Percentiles rank a stretch among this genome's conserved stretches.
phyloP scores from a whole-genome alignment of 2,113 vertebrate genomes.

The Caloenas nicobarica region DNA sequence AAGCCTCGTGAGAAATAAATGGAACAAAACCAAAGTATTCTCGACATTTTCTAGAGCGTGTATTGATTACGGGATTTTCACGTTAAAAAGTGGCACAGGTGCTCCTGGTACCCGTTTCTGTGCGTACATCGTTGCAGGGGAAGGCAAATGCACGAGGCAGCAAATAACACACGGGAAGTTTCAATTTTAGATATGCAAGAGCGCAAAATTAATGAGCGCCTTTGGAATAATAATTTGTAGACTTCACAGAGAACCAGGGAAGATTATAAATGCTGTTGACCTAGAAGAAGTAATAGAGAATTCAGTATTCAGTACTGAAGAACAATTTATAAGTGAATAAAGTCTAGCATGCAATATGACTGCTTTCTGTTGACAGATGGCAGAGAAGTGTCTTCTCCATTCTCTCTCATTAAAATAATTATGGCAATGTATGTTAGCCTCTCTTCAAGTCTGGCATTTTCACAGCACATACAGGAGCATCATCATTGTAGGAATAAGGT shows the following conservation, averaged over 20 bases:
- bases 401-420: slow-evolving; percentile 68
- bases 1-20: background rate
- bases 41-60: background rate
- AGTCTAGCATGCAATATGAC: background rate
- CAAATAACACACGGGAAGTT: background rate
- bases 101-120: background rate
- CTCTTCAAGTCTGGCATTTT: slow-evolving; percentile 48
- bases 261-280: slow-evolving; percentile 47
- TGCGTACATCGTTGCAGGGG: fast-evolving
- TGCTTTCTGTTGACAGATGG: slow-evolving; percentile 57
- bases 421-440: slow-evolving; percentile 55
- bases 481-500: background rate
- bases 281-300: slow-evolving; percentile 37
- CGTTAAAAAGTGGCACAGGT: fast-evolving
- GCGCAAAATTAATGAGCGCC: slow-evolving; percentile 8
- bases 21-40: background rate
- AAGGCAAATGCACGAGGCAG: background rate
- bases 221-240: slow-evolving; percentile 25
- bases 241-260: slow-evolving; percentile 14
- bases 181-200: background rate
- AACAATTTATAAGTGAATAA: slow-evolving; percentile 41
- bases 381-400: slow-evolving; percentile 39
- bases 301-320: slow-evolving; percentile 41
- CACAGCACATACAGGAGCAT: background rate
- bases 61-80: background rate